Conservation (phyloP, 2,888 invertebrate species). For the Xestia ashworthii region DNA sequence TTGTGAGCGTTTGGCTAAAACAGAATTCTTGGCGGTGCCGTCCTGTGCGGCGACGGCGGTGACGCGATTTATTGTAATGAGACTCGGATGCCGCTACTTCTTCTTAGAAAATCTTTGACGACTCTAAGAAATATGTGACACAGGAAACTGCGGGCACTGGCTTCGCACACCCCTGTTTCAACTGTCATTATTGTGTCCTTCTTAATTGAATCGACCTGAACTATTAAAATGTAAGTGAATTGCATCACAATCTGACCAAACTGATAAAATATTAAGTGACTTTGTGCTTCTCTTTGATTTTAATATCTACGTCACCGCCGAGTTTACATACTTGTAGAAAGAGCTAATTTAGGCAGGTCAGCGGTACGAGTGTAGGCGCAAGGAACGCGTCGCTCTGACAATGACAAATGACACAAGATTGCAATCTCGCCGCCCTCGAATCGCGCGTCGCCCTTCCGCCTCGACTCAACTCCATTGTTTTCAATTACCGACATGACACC, state of each 20-base stretch:
- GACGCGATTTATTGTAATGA: slow-evolving; percentile 89
- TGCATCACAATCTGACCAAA: background rate
- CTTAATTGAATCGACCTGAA: slow-evolving; percentile 12
- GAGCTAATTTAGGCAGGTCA: slow-evolving; percentile 87
- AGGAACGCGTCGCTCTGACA: slow-evolving; percentile 90
- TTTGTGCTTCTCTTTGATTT: slow-evolving; percentile 8
- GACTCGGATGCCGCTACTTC: slow-evolving; percentile 81
- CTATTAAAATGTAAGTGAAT: background rate
- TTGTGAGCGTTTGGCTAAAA: slow-evolving; percentile 90
- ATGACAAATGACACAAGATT: slow-evolving; percentile 95
- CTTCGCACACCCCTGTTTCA: slow-evolving; percentile 68
- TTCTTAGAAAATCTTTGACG: slow-evolving; percentile 86
- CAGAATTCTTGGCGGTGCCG: slow-evolving; percentile 89
- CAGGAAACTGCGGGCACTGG: slow-evolving; percentile 68
- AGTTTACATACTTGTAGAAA: slow-evolving; percentile 63
- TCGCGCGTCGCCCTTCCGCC: slow-evolving; percentile 83
- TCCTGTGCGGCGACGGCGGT: slow-evolving; percentile 90
- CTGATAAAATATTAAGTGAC: background rate
- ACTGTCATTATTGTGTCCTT: background rate
- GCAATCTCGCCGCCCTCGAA: slow-evolving; percentile 92
- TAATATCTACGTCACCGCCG: slow-evolving; percentile 11
- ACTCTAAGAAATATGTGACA: slow-evolving; percentile 84
- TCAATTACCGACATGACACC: slow-evolving; percentile 90
- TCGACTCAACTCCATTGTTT: slow-evolving; percentile 88
- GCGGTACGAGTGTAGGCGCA: slow-evolving; percentile 81